A percentile compares a stretch with the other conserved stretches of the same genome.
Evolutionary conservation across 2,113 vertebrate genomes (phyloP).

Genomic region (Verasper variegatus): DNA sequence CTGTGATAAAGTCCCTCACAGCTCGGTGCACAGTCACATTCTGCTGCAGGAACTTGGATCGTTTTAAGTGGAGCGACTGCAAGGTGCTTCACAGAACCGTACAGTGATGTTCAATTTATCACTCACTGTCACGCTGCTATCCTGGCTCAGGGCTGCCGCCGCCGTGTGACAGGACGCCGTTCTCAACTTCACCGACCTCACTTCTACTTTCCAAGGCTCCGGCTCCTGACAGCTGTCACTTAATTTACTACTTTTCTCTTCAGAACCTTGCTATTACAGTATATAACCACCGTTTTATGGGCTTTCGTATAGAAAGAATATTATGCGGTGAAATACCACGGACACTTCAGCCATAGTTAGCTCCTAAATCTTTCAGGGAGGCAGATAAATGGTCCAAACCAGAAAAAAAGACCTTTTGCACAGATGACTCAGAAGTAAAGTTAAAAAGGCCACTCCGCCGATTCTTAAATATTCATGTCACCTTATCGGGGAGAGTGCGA

Average conservation of each 20-base stretch:
- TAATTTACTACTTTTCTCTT: constrained; percentile 61
- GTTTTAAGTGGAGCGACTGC: constrained; percentile 12
- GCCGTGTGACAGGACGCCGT: constrained; percentile 44
- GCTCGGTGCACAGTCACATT: constrained; percentile 1
- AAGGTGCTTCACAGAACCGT: constrained; percentile 14
- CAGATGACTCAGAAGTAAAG: not conserved
- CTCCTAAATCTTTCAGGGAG: not conserved
- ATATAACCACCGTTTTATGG: constrained; percentile 28
- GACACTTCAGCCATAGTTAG: constrained; percentile 19
- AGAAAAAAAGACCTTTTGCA: not conserved
- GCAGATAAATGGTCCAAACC: not conserved
- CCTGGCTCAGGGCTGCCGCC: constrained; percentile 50
- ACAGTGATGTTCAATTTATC: constrained; percentile 48
- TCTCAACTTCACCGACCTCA: constrained; percentile 55
- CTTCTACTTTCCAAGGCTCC: constrained; percentile 43
- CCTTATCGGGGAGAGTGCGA: not conserved
- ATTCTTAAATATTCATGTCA: not conserved
- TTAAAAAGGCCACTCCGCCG: not conserved
- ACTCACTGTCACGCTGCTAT: constrained; percentile 44
- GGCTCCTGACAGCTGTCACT: constrained; percentile 50
- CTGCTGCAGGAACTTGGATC: not conserved
- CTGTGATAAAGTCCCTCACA: no score
- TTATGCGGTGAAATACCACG: constrained; percentile 10
- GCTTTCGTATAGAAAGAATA: constrained; percentile 22
- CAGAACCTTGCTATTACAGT: constrained; percentile 21